Base-by-base conservation (phyloP, 2,888 invertebrate genomes). In the Mongoloraphidia duomilia region DNA sequence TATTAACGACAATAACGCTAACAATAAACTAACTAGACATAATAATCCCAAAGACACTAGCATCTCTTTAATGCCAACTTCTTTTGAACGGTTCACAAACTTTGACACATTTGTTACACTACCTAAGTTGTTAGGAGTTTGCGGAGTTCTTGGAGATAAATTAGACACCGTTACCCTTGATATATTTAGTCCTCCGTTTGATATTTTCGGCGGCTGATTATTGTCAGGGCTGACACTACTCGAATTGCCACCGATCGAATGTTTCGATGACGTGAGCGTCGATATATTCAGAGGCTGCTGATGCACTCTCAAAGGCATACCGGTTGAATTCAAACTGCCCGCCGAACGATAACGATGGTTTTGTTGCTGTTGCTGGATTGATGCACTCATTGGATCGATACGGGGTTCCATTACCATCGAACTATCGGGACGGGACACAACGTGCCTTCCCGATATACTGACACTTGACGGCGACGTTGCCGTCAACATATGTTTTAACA, bases 21-120 rank as follows among this genome's bases (percentile, higher is more conserved):
- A 72, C 45, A 93, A 70, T 44, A 93, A 70, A 50, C 92, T 90
- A 57, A 91, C 84, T 57, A 93, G 74, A 63, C 91, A 91, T 57
- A 93, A 68, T 43, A 93, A 68, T 17, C 89, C 91, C 54, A 93
- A 71, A 50, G 90, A 90, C 46, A 89, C 85, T 50, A 92, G 72
- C 65, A 87, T 87, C 68, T 90, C 90, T 58, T 79, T 76, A 39
- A 82, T 76, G 35, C 82, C 82, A 41, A 66, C 74, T 64, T 67
- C 75, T 60, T 71, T 75, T 60, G 64, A 71, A 57, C 63, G 60
- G 54, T 61, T 60, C 49, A 58, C 60, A 50, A 34, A 54, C 48
- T 11, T 42, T 48, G 62, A 63, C n/a, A 59, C 58, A 47, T 59
- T 55, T 46, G 57, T 57, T 9, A 58, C 56, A 1, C 55, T 54